A percentile compares a stretch with the other conserved stretches of the same genome.
phyloP scores from a whole-genome alignment of 2,113 vertebrate genomes.

The Nycticryphes semicollaris region DNA sequence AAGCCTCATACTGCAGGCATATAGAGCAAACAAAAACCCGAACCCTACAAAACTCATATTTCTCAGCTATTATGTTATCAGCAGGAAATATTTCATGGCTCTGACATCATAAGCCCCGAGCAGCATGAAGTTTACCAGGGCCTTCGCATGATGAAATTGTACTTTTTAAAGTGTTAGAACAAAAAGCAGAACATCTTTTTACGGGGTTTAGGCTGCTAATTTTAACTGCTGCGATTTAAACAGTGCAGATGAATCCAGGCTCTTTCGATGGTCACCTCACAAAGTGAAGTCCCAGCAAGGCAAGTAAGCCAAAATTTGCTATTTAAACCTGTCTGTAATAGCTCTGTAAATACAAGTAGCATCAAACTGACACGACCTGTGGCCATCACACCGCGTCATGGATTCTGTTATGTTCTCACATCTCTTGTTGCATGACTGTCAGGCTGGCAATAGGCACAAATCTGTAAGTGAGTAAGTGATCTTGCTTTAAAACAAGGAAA shows the following conservation, averaged over 20 bases:
- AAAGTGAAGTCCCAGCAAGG: neutral
- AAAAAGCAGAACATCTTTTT: neutral
- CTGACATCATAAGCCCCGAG: slow-evolving; percentile 49
- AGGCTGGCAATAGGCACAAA: neutral
- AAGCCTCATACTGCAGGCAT: neutral
- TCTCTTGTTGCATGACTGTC: neutral
- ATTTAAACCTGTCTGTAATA: neutral
- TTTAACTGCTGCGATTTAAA: neutral
- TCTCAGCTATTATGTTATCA: slow-evolving; percentile 63
- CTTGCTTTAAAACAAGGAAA: neutral
- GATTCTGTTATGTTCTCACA: neutral
- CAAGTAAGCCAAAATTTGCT: neutral
- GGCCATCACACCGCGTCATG: neutral
- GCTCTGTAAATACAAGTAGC: neutral
- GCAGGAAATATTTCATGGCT: slow-evolving; percentile 50
- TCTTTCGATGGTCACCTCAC: neutral
- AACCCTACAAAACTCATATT: neutral
- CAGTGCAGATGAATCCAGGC: neutral
- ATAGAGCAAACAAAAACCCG: neutral
- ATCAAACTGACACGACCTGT: neutral
- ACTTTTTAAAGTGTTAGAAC: slow-evolving; percentile 17
- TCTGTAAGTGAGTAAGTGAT: neutral
- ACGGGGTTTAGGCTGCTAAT: neutral
- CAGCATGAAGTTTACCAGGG: slow-evolving; percentile 39
- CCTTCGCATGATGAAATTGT: slow-evolving; percentile 35